Percentiles rank a stretch among this genome's conserved stretches.
These are phyloP conservation scores for Muricea muricata DNA, from an alignment of 92 coral and sea anemone genomes.

Conservation along the genomic window DNA sequence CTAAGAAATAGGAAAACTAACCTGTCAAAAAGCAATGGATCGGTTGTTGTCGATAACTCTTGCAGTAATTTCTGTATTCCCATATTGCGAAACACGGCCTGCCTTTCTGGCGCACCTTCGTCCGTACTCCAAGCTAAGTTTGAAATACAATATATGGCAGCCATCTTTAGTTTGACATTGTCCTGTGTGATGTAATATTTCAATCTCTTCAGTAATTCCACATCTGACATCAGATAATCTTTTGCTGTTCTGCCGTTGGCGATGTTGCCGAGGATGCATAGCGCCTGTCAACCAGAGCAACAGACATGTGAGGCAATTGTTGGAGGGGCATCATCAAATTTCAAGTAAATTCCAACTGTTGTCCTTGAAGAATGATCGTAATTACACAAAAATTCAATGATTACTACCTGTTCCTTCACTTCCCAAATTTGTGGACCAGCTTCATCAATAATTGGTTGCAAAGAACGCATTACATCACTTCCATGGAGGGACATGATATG, in stretches of 20 bases:
- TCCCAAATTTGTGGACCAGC: conserved; percentile 83
- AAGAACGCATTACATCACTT: conserved; percentile 80
- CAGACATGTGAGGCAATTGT: too few relatives aligned
- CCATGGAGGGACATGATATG: conserved; percentile 95
- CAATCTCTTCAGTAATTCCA: conserved; percentile 70
- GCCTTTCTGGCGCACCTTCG: conserved; percentile 88
- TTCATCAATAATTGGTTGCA: conserved; percentile 85
- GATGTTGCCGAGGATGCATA: conserved; percentile 94
- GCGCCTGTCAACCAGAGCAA: conserved; percentile 70
- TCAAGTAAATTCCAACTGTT: too few relatives aligned
- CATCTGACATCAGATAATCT: conserved; percentile 91
- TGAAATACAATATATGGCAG: conserved; percentile 92
- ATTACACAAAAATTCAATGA: too few relatives aligned
- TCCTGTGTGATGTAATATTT: conserved; percentile 98
- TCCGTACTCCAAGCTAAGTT: conserved; percentile 98
- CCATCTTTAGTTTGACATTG: conserved; percentile 95
- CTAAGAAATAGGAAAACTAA: background rate
- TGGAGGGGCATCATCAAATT: too few relatives aligned
- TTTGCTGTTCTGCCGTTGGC: conserved; percentile 96
- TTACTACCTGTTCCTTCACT: conserved; percentile 96
- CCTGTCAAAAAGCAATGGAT: conserved; percentile 93
- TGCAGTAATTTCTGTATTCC: conserved; percentile 94
- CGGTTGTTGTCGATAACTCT: conserved; percentile 86
- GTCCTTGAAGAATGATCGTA: background rate
- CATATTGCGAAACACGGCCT: conserved; percentile 85